Conservation (phyloP, 2,888 invertebrate species). For the Tupiocoris notatus region DNA sequence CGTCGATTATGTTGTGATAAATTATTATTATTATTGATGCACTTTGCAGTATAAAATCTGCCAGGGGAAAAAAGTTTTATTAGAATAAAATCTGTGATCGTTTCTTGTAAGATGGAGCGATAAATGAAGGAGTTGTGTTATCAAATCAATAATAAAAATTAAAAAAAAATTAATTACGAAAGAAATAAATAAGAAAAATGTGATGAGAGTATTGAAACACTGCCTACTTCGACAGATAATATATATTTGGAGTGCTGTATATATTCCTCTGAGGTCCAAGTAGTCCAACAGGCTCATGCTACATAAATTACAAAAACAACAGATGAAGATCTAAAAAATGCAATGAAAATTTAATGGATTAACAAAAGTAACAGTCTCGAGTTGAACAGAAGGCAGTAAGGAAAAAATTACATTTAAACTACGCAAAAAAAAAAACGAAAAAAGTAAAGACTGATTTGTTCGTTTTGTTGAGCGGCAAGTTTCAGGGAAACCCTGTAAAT, state of each 20-base stretch:
- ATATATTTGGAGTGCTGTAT: constrained; percentile 47
- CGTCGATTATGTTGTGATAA: constrained; percentile 38
- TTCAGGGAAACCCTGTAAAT: constrained; percentile 44
- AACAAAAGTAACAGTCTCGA: constrained; percentile 36
- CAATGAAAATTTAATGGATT: constrained; percentile 36
- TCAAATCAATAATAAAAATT: constrained; percentile 42
- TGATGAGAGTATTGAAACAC: constrained; percentile 48
- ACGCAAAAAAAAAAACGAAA: constrained; percentile 23
- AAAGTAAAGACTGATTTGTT: constrained; percentile 46
- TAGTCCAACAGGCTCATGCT: constrained; percentile 45
- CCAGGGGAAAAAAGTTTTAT: constrained; percentile 17
- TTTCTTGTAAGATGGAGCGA: constrained; percentile 47
- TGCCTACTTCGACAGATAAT: constrained; percentile 48
- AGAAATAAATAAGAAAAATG: constrained; percentile 41
- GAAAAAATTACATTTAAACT: background rate
- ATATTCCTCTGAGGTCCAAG: constrained; percentile 48
- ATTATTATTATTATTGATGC: constrained; percentile 22
- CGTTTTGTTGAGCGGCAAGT: constrained; percentile 44
- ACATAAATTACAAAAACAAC: constrained; percentile 13
- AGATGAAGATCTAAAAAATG: background rate
- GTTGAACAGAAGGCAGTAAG: constrained; percentile 26
- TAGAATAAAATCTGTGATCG: constrained; percentile 47
- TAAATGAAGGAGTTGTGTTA: constrained; percentile 41
- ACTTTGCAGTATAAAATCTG: constrained; percentile 30
- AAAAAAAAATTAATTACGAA: constrained; percentile 24